Evolutionary conservation across 2,797 vertebrate species (phyloP).

Genomic region (Chelon labrosus): DNA sequence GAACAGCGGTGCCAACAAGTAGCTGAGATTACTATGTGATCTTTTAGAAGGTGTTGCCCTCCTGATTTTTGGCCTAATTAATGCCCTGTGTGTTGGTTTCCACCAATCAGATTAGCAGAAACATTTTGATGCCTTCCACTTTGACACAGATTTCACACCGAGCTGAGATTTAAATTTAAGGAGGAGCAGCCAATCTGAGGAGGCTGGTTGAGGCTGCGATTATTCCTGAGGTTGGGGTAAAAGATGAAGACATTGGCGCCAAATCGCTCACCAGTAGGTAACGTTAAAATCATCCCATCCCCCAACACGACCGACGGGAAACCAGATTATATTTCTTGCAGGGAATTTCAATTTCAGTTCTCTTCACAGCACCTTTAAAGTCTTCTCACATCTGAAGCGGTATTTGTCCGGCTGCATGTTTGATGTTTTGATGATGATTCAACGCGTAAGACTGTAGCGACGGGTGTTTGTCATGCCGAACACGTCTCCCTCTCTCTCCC

Average conservation of each 20-base stretch:
- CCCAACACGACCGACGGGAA: too few species aligned
- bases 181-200: not conserved
- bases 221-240: not conserved
- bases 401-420: not conserved
- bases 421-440: not conserved
- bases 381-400: not conserved
- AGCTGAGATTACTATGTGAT: too few species aligned
- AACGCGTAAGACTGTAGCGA: conserved; percentile 1
- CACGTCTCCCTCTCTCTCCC: conserved; percentile 12
- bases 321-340: too few species aligned
- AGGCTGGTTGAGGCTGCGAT: not conserved
- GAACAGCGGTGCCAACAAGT: too few species aligned
- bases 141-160: too few species aligned
- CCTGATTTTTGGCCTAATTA: not conserved
- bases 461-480: conserved; percentile 61
- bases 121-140: not conserved
- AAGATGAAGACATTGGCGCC: not conserved
- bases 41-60: too few species aligned
- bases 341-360: not conserved
- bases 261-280: not conserved
- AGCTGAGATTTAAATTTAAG: not conserved
- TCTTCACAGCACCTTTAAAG: not conserved
- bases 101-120: not conserved
- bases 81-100: not conserved
- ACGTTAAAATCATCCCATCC: not conserved